These are phyloP conservation scores for Drosophila formosana DNA, from an alignment of 2,888 invertebrate species.

Conservation along the genomic window DNA sequence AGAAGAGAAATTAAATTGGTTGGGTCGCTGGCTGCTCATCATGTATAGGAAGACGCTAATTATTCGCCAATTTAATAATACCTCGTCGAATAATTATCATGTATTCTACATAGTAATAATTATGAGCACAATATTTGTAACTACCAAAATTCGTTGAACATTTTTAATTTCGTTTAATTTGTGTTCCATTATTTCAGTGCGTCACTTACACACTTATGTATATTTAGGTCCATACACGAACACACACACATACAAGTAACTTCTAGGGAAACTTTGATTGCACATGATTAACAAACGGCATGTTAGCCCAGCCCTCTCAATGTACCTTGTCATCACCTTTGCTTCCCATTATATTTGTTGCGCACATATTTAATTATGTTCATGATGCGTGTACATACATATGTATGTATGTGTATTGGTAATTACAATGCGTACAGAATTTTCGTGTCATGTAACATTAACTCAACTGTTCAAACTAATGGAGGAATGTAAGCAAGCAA, in stretches of 20 bases:
- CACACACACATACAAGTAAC: background rate
- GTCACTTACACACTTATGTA: background rate
- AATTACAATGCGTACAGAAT: background rate
- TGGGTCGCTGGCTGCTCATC: slow-evolving; percentile 20
- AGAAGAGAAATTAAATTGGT: slow-evolving; percentile 3
- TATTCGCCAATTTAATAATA: slow-evolving; percentile 76
- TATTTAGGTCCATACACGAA: background rate
- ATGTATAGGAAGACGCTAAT: slow-evolving; percentile 64
- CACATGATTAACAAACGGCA: background rate
- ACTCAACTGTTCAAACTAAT: background rate
- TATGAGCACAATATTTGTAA: slow-evolving; percentile 52
- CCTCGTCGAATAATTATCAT: slow-evolving; percentile 71
- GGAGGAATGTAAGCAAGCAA: background rate
- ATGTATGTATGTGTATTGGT: background rate
- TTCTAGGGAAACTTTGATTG: background rate
- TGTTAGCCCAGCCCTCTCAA: background rate
- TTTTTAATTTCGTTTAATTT: slow-evolving; percentile 64
- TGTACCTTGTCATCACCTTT: slow-evolving; percentile 1
- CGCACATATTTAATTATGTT: slow-evolving; percentile 20
- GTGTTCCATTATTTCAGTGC: slow-evolving; percentile 28
- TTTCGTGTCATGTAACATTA: background rate
- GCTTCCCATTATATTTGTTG: background rate
- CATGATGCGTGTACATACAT: too few relatives aligned
- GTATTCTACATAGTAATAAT: slow-evolving; percentile 41
- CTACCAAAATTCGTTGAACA: slow-evolving; percentile 48